These are phyloP conservation scores for Nowickia ferox DNA, from an alignment of 2,888 invertebrate genomes.

Conservation along the genomic window DNA sequence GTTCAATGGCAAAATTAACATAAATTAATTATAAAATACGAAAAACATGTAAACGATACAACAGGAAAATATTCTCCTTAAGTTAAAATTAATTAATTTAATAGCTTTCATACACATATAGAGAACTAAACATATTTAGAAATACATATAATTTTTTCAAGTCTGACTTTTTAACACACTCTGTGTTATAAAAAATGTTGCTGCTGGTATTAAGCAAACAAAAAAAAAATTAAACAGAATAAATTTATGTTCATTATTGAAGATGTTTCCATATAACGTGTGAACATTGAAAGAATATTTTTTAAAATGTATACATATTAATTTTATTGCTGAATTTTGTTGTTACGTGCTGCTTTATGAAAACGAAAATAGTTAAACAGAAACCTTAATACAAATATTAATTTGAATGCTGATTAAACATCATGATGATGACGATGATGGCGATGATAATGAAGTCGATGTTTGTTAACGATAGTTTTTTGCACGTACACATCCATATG, in stretches of 20 bases:
- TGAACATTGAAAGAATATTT: conserved; percentile 46
- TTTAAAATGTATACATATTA: background rate
- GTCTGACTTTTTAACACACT: conserved; percentile 16
- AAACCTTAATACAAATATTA: conserved; percentile 32
- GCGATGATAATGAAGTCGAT: background rate
- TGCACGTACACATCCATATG: background rate
- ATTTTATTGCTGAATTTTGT: conserved; percentile 13
- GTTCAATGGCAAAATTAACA: conserved; percentile 36
- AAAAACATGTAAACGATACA: conserved; percentile 9
- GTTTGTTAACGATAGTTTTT: conserved; percentile 5
- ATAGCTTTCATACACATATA: background rate
- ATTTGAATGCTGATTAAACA: background rate
- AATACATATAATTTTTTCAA: background rate
- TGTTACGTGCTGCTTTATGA: conserved; percentile 43
- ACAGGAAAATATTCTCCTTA: background rate
- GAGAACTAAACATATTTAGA: background rate
- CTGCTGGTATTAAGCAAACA: conserved; percentile 1
- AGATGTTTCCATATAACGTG: conserved; percentile 51
- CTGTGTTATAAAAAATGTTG: background rate
- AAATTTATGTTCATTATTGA: background rate
- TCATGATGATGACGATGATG: conserved; percentile 1
- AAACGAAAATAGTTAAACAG: conserved; percentile 24
- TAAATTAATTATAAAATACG: conserved; percentile 28
- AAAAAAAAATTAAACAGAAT: conserved; percentile 7
- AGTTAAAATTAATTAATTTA: conserved; percentile 10